Percentiles rank a stretch among this genome's conserved stretches.
phyloP scores from a whole-genome alignment of 2,888 invertebrate genomes.

The Monopis laevigella region DNA sequence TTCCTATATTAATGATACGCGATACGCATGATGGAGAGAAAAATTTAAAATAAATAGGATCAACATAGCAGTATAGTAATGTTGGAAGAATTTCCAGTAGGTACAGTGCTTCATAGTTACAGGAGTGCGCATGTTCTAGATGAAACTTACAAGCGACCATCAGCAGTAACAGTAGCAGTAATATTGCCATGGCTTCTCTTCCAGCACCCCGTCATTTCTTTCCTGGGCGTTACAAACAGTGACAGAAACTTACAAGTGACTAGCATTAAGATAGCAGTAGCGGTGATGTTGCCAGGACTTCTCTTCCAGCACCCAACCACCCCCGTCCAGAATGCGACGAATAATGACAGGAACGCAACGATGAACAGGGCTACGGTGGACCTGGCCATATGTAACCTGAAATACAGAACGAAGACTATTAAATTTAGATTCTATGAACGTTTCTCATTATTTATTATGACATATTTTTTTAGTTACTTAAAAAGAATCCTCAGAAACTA shows the following conservation, averaged over 20 bases:
- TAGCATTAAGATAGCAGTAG: slow-evolving; percentile 90
- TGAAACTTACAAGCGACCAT: slow-evolving; percentile 82
- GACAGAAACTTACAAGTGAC: slow-evolving; percentile 79
- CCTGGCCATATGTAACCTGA: slow-evolving; percentile 83
- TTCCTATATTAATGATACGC: too few relatives aligned
- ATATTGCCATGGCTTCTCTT: slow-evolving; percentile 93
- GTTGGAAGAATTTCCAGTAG: too few relatives aligned
- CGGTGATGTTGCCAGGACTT: slow-evolving; percentile 92
- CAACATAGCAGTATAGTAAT: too few relatives aligned
- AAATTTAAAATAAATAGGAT: too few relatives aligned
- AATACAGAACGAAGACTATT: too few relatives aligned
- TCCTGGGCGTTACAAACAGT: slow-evolving; percentile 94
- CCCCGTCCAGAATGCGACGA: slow-evolving; percentile 95
- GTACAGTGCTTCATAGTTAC: too few relatives aligned
- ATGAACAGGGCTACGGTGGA: slow-evolving; percentile 94
- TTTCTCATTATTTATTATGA: too few relatives aligned
- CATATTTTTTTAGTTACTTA: too few relatives aligned
- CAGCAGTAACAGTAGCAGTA: slow-evolving; percentile 91
- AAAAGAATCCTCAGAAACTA: too few relatives aligned
- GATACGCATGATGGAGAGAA: too few relatives aligned
- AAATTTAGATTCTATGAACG: not conserved
- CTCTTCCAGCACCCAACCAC: slow-evolving; percentile 97
- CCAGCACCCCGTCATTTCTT: slow-evolving; percentile 97
- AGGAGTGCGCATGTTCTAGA: too few relatives aligned
- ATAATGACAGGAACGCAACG: slow-evolving; percentile 89